These are phyloP conservation scores for Platysternon megacephalum DNA, from an alignment of 2,113 vertebrate species.

Conservation along the genomic window DNA sequence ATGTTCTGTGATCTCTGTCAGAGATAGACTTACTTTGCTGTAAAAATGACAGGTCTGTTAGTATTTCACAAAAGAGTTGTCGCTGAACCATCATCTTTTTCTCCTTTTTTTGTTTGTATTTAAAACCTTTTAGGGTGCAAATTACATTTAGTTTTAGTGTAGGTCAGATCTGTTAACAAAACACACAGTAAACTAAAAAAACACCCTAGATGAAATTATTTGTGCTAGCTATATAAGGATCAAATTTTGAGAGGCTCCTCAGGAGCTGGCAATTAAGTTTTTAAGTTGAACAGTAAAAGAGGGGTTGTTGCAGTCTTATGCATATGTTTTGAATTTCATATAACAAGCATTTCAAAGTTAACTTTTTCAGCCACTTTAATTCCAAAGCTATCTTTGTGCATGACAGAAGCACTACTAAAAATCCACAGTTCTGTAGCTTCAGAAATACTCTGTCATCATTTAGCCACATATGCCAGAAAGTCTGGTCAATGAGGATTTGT, in stretches of 20 bases:
- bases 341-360: not conserved
- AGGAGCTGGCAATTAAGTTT: not conserved
- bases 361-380: not conserved
- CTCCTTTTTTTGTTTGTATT: not conserved
- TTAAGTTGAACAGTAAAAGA: not conserved
- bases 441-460: not conserved
- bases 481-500: not conserved
- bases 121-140: not conserved
- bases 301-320: not conserved
- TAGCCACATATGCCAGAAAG: not conserved
- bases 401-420: not conserved
- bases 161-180: not conserved
- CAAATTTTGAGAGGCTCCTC: fast-evolving
- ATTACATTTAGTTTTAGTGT: not conserved
- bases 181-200: not conserved
- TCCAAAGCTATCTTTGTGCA: not conserved
- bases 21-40: not conserved
- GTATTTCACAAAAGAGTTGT: not conserved
- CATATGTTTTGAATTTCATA: not conserved
- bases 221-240: not conserved
- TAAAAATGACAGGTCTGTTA: not conserved
- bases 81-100: not conserved
- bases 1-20: not conserved
- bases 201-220: not conserved
- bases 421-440: not conserved